Evolutionary conservation across 2,888 invertebrate genomes (phyloP).

Genomic region (Chalcis sispes): DNA sequence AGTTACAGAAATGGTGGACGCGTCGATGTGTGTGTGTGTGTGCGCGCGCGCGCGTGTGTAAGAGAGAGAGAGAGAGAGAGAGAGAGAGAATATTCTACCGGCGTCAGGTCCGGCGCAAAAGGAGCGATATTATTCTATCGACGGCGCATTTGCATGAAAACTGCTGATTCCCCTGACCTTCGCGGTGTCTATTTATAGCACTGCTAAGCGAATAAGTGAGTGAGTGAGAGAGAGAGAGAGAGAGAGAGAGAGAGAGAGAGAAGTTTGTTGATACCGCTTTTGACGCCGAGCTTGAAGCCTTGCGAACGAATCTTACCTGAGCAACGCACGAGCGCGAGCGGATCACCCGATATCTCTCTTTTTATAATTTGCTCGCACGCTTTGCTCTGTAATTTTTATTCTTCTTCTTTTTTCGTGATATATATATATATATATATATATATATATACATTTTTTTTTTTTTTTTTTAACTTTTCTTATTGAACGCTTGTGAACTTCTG

Average conservation of each 20-base stretch:
- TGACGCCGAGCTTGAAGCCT: too few relatives aligned
- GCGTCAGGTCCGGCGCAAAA: constrained; percentile 60
- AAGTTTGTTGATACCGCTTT: constrained; percentile 10
- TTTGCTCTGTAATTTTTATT: neutral
- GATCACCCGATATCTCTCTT: neutral
- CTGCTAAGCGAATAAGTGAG: constrained; percentile 10
- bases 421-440: too few relatives aligned
- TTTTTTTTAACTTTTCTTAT: too few relatives aligned
- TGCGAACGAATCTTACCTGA: neutral
- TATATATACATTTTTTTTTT: too few relatives aligned
- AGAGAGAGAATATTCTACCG: neutral
- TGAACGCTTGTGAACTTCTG: too few relatives aligned
- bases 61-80: constrained; percentile 8
- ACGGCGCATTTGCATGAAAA: constrained; percentile 73
- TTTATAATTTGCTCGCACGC: neutral
- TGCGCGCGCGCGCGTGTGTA: too few relatives aligned
- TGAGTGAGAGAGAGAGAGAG: constrained; percentile 3
- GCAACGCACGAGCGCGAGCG: neutral
- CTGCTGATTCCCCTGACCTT: constrained; percentile 74
- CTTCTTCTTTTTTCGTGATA: neutral
- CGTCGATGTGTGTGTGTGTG: too few relatives aligned
- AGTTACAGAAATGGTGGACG: constrained; percentile 26
- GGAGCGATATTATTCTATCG: constrained; percentile 72
- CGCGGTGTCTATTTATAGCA: constrained; percentile 71
- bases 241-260: neutral